Conservation (phyloP, 2,113 vertebrate genomes). For the Psophia crepitans region DNA sequence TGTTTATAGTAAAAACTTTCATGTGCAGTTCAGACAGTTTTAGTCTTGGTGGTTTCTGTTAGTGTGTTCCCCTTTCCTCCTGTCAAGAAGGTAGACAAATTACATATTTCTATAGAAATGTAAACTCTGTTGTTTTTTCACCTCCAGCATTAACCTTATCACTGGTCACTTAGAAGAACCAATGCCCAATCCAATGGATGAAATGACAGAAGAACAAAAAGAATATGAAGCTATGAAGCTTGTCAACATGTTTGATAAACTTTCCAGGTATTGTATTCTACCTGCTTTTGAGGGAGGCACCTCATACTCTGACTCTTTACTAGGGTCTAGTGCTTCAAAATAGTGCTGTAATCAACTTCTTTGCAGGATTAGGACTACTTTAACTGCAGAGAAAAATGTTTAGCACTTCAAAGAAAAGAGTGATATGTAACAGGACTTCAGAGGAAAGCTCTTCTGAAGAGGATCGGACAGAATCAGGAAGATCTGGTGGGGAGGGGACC, state of each 20-base stretch:
- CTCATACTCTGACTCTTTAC: not conserved
- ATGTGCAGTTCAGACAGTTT: not conserved
- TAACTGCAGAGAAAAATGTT: not conserved
- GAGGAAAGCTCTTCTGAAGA: not conserved
- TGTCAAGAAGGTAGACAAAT: not conserved
- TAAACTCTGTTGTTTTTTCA: not conserved
- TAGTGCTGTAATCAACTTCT: not conserved
- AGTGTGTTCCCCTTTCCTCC: not conserved
- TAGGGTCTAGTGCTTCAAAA: not conserved
- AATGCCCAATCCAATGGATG: slow-evolving; percentile 92
- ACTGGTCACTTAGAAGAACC: slow-evolving; percentile 95
- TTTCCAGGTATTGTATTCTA: slow-evolving; percentile 84
- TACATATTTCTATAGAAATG: not conserved
- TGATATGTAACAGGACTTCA: not conserved
- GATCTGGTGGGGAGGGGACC: not conserved
- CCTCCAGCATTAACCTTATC: slow-evolving; percentile 92
- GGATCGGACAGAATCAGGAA: not conserved
- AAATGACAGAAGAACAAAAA: slow-evolving; percentile 99
- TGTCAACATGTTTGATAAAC: slow-evolving; percentile 94
- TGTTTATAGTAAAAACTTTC: not conserved
- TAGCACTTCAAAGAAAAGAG: not conserved
- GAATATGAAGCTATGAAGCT: slow-evolving; percentile 97
- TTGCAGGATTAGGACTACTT: not conserved
- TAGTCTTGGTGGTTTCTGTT: not conserved
- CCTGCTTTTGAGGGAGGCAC: not conserved